Evolutionary conservation across 2,888 invertebrate species (phyloP).

Genomic region (Cremastinae sp.): DNA sequence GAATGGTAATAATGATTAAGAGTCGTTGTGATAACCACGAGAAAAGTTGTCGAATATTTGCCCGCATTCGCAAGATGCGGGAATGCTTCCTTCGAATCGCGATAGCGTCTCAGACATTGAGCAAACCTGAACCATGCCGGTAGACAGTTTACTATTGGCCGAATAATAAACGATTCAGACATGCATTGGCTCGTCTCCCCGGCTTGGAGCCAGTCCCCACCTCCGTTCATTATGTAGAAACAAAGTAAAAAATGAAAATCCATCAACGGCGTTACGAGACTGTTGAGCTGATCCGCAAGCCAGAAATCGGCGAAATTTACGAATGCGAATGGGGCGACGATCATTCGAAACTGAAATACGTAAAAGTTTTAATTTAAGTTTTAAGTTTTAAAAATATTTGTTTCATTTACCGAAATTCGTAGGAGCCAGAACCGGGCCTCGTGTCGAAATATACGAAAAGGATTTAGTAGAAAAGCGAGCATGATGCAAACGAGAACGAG

Average conservation of each 20-base stretch:
- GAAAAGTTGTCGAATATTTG: constrained; percentile 98
- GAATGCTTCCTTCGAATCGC: constrained; percentile 95
- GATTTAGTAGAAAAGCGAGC: constrained; percentile 93
- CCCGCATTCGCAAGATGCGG: constrained; percentile 99
- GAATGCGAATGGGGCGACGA: constrained; percentile 95
- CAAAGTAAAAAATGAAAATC: constrained; percentile 97
- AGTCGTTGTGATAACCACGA: constrained; percentile 93
- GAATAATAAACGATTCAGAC: constrained; percentile 87
- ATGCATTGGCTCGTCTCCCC: constrained; percentile 85
- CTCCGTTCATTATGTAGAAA: constrained; percentile 92
- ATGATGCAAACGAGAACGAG: constrained; percentile 91
- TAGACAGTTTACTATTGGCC: constrained; percentile 93
- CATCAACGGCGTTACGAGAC: constrained; percentile 92
- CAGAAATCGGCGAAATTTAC: constrained; percentile 99
- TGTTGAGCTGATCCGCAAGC: constrained; percentile 98
- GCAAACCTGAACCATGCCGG: constrained; percentile 99
- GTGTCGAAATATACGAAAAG: constrained; percentile 93
- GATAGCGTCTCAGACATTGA: constrained; percentile 96
- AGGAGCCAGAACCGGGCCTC: constrained; percentile 97
- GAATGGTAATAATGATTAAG: constrained; percentile 85
- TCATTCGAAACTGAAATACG: constrained; percentile 86
- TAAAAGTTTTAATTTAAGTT: background rate
- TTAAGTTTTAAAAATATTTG: background rate
- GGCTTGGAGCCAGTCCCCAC: constrained; percentile 86
- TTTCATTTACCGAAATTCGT: constrained; percentile 88